Conservation (phyloP, 2,888 invertebrate species). For the Teleogryllus oceanicus region DNA sequence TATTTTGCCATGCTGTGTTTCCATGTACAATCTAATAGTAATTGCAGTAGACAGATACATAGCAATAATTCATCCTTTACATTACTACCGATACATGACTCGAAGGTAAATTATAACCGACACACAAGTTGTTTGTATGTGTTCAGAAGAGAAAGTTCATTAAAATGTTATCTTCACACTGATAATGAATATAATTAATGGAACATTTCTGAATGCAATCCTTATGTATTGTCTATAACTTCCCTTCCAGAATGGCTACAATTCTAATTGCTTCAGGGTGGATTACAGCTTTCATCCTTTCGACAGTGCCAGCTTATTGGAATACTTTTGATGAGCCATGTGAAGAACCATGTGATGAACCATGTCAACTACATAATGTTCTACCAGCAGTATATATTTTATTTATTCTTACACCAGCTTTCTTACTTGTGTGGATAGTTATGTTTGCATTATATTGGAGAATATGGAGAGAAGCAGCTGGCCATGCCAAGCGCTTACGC, state of each 20-base stretch:
- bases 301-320: conserved; percentile 72
- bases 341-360: conserved; percentile 39
- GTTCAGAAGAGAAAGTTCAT: neutral
- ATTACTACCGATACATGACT: conserved; percentile 68
- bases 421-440: conserved; percentile 68
- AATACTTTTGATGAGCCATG: conserved; percentile 64
- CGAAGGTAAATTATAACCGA: conserved; percentile 46
- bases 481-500: conserved; percentile 65
- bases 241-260: conserved; percentile 53
- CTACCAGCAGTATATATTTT: conserved; percentile 48
- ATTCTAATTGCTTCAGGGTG: conserved; percentile 64
- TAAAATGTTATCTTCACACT: too few relatives aligned
- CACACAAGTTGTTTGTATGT: too few relatives aligned
- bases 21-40: conserved; percentile 72
- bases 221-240: neutral
- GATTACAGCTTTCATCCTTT: conserved; percentile 62
- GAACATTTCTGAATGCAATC: too few relatives aligned
- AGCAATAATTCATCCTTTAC: conserved; percentile 74
- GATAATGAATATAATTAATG: too few relatives aligned
- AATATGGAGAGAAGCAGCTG: conserved; percentile 73
- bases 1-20: conserved; percentile 72
- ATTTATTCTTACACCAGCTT: conserved; percentile 63
- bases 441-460: conserved; percentile 73
- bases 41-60: conserved; percentile 76
- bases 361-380: conserved; percentile 68